phyloP scores from a whole-genome alignment of 2,888 invertebrate species.

The Merodon equestris region DNA sequence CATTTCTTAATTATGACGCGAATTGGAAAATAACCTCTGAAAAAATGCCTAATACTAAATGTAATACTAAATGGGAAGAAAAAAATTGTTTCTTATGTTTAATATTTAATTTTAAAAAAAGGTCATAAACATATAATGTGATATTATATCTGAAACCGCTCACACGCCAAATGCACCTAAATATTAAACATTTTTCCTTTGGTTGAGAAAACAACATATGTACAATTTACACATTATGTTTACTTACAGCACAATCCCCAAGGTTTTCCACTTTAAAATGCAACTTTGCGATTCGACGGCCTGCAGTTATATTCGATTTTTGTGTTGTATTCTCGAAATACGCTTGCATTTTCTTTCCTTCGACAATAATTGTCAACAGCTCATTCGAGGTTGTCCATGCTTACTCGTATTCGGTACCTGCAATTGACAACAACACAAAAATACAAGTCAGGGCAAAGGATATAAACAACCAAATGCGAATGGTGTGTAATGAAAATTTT shows the following conservation, averaged over 20 bases:
- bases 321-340: slow-evolving; percentile 91
- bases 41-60: too few species aligned
- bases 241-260: slow-evolving; percentile 89
- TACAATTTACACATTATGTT: slow-evolving; percentile 76
- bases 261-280: slow-evolving; percentile 90
- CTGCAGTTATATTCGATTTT: slow-evolving; percentile 88
- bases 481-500: slow-evolving; percentile 51
- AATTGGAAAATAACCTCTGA: too few species aligned
- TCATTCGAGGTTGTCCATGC: slow-evolving; percentile 68
- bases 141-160: too few species aligned
- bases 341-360: slow-evolving; percentile 80
- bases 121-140: too few species aligned
- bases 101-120: too few species aligned
- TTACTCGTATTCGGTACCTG: slow-evolving; percentile 59
- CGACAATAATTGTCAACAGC: slow-evolving; percentile 75
- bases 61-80: too few species aligned
- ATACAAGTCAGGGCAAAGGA: slow-evolving; percentile 6
- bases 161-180: neutral
- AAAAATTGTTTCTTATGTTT: too few species aligned
- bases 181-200: too few species aligned
- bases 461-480: slow-evolving; percentile 28
- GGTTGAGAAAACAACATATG: too few species aligned
- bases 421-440: slow-evolving; percentile 13
- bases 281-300: slow-evolving; percentile 89
- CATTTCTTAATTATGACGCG: too few species aligned